These are phyloP conservation scores for Eira barbara DNA, from an alignment of 2,113 vertebrate species.

Conservation along the genomic window DNA sequence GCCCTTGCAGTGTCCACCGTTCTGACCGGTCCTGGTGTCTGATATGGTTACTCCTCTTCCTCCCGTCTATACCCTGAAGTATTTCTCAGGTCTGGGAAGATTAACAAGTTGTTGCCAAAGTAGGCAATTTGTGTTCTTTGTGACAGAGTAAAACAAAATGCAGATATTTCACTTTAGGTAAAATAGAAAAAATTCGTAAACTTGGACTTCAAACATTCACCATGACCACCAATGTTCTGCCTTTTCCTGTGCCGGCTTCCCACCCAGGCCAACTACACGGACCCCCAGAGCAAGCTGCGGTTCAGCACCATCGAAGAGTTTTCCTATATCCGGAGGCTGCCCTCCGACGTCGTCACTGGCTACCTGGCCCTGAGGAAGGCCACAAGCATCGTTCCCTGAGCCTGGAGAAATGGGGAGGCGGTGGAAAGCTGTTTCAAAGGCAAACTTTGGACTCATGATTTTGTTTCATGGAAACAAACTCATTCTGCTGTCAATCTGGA, in stretches of 20 bases:
- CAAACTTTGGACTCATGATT: constrained; percentile 6
- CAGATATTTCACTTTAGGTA: constrained; percentile 30
- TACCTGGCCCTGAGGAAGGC: constrained; percentile 96
- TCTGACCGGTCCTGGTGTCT: not conserved
- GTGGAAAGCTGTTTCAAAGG: not conserved
- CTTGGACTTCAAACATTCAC: constrained; percentile 3
- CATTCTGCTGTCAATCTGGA: constrained; percentile 60
- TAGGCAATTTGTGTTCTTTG: not conserved
- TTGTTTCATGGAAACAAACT: constrained; percentile 61
- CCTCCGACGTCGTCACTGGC: constrained; percentile 94
- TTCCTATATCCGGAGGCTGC: constrained; percentile 95
- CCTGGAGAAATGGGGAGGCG: not conserved
- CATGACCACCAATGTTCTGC: not conserved
- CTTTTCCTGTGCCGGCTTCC: constrained; percentile 48
- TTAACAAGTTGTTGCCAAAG: constrained; percentile 8
- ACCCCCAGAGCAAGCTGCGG: constrained; percentile 97
- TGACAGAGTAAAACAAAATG: not conserved
- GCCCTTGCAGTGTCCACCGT: not conserved
- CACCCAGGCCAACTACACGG: constrained; percentile 95
- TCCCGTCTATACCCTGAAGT: not conserved
- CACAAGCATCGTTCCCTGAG: constrained; percentile 94
- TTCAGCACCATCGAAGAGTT: constrained; percentile 97
- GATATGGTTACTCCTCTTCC: not conserved
- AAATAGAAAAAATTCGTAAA: constrained; percentile 2
- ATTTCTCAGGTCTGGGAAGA: not conserved